A percentile compares a stretch with the other conserved stretches of the same genome.
Conservation (phyloP, 2,797 vertebrate genomes). For the Scolopax rusticola region DNA sequence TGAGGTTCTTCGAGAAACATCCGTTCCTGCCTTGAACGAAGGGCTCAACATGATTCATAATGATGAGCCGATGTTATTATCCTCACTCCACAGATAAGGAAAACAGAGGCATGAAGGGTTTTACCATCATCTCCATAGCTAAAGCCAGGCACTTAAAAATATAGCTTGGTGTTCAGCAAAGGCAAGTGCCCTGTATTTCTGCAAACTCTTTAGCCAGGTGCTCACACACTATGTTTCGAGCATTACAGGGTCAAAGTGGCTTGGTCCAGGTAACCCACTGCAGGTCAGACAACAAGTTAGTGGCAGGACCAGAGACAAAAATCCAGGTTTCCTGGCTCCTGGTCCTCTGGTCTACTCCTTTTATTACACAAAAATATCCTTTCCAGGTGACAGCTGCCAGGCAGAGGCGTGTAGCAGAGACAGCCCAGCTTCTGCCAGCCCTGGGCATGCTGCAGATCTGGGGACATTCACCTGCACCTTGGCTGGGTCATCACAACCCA, state of each 20-base stretch:
- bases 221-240: fast-evolving
- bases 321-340: not conserved
- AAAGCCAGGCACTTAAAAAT: not conserved
- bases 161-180: not conserved
- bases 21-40: not conserved
- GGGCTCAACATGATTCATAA: not conserved
- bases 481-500: not conserved
- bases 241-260: too few relatives aligned
- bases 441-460: not conserved
- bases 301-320: not conserved
- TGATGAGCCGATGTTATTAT: not conserved
- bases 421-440: not conserved
- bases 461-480: not conserved
- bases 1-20: not conserved
- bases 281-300: not conserved
- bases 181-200: not conserved
- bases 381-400: not conserved
- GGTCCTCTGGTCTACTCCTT: not conserved
- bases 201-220: not conserved
- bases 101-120: not conserved
- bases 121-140: not conserved
- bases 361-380: not conserved
- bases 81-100: not conserved
- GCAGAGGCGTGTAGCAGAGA: not conserved
- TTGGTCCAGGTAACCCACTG: not conserved